phyloP scores from a whole-genome alignment of 1,140 invertebrate species.

The Aculops lycopersici region DNA sequence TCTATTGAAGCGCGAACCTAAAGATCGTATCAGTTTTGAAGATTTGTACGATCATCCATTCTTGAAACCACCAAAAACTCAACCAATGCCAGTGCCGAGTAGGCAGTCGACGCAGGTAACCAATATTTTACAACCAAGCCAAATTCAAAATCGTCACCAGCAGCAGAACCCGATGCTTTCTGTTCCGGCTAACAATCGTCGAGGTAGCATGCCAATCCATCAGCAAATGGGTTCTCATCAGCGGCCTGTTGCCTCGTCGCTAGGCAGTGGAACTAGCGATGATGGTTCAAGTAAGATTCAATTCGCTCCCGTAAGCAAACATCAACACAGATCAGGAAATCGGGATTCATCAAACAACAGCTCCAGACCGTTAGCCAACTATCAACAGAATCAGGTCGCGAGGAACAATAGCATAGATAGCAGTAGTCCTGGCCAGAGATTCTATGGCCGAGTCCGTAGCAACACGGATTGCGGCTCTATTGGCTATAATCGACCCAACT shows the following conservation, averaged over 20 bases:
- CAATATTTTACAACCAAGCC: no score
- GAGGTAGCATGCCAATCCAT: background rate
- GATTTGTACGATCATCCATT: slow-evolving; percentile 73
- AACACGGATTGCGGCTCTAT: background rate
- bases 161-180: no score
- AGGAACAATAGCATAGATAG: background rate
- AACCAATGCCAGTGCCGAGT: slow-evolving; percentile 2
- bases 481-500: background rate
- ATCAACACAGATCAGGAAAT: background rate
- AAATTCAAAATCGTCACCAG: no score
- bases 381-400: background rate
- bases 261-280: no score
- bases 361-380: background rate
- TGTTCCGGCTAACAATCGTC: background rate
- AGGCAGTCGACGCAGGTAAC: background rate
- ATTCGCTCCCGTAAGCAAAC: background rate
- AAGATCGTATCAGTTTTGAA: slow-evolving; percentile 79
- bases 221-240: background rate
- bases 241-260: background rate
- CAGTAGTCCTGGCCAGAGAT: background rate
- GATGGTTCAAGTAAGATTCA: slow-evolving; percentile 1
- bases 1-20: slow-evolving; percentile 59
- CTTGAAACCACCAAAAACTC: slow-evolving; percentile 19
- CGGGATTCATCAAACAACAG: background rate
- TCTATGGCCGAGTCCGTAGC: background rate